A percentile compares a stretch with the other conserved stretches of the same genome.
phyloP scores from a whole-genome alignment of 1,140 invertebrate genomes.

The Formica exsecta region DNA sequence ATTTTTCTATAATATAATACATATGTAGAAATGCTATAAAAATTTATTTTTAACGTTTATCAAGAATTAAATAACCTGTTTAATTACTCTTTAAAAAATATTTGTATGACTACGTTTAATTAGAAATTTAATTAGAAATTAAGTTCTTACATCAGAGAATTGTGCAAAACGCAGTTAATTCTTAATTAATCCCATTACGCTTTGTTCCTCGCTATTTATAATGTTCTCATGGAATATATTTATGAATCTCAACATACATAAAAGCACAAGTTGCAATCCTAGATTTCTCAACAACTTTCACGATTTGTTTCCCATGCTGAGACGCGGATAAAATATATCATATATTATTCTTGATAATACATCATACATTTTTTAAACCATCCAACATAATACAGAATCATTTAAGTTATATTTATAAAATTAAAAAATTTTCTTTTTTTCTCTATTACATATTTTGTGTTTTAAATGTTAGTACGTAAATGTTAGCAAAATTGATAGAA shows the following conservation, averaged over 20 bases:
- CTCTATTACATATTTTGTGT: not conserved
- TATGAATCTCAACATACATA: not conserved
- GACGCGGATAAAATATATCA: conserved; percentile 14
- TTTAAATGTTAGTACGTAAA: not conserved
- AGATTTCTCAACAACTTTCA: conserved; percentile 13
- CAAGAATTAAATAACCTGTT: too few relatives aligned
- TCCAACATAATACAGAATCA: not conserved
- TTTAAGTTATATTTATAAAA: conserved; percentile 12
- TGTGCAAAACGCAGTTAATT: not conserved
- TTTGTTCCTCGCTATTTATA: too few relatives aligned
- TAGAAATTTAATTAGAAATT: not conserved
- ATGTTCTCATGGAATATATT: conserved; percentile 3
- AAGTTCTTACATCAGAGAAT: not conserved
- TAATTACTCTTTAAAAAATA: too few relatives aligned
- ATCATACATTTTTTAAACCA: not conserved
- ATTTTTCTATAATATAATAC: too few relatives aligned
- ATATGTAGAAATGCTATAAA: too few relatives aligned
- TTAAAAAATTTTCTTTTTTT: not conserved
- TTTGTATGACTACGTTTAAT: not conserved
- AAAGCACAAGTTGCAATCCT: not conserved
- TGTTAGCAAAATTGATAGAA: conserved; percentile 19
- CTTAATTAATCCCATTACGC: not conserved
- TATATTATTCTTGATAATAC: not conserved
- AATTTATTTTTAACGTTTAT: too few relatives aligned
- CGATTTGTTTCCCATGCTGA: conserved; percentile 24